Conservation (phyloP, 1,140 invertebrate genomes). For the Muscidifurax raptorellus region DNA sequence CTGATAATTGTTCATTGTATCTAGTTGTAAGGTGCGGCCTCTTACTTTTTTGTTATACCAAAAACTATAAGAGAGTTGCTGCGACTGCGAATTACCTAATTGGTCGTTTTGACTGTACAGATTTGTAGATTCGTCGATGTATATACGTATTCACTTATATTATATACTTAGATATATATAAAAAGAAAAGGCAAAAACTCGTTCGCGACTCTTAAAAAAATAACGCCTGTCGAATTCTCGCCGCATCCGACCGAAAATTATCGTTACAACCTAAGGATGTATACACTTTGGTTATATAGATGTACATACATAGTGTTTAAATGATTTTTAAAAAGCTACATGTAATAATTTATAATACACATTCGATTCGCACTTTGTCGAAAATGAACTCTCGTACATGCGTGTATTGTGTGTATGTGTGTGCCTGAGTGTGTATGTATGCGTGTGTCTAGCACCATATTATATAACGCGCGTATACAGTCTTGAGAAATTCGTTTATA, state of each 20-base stretch:
- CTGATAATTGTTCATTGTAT: background rate
- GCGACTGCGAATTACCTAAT: constrained; percentile 30
- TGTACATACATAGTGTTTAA: background rate
- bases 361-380: background rate
- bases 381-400: background rate
- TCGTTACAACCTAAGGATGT: background rate
- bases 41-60: constrained; percentile 7
- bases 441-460: constrained; percentile 22
- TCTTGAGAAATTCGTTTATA: constrained; percentile 25
- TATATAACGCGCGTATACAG: no score
- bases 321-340: background rate
- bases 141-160: no score
- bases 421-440: background rate
- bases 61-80: constrained; percentile 24
- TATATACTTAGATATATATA: background rate
- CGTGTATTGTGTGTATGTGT: background rate
- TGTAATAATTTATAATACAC: constrained; percentile 21
- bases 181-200: constrained; percentile 8
- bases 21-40: background rate
- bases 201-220: constrained; percentile 30
- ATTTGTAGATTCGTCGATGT: background rate
- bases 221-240: background rate
- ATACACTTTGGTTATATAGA: background rate
- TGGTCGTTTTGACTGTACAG: constrained; percentile 45
- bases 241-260: background rate